A percentile compares a stretch with the other conserved stretches of the same genome.
These are phyloP conservation scores for Buphagus erythrorhynchus DNA, from an alignment of 2,797 vertebrate genomes.

Conservation along the genomic window DNA sequence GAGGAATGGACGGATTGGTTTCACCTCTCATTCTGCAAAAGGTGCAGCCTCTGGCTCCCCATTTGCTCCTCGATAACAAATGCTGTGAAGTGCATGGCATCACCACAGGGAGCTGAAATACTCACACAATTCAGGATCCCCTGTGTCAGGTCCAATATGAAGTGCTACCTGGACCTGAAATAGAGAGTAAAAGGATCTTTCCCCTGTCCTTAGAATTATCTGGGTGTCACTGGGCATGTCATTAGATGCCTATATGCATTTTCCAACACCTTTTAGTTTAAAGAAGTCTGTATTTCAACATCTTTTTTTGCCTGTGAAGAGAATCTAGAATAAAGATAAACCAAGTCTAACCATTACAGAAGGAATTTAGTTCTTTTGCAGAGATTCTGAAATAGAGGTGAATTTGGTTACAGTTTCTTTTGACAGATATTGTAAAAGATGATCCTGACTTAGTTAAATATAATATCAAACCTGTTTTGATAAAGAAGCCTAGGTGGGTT, in stretches of 20 bases:
- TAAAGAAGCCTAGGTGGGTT: background rate
- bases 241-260: background rate
- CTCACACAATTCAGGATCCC: background rate
- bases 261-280: background rate
- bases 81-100: background rate
- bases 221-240: rapidly evolving
- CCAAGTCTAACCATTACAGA: background rate
- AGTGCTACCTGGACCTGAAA: background rate
- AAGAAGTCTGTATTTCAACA: background rate
- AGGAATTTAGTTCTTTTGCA: background rate
- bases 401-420: background rate
- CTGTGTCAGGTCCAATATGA: background rate
- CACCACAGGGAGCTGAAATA: background rate
- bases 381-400: background rate
- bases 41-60: background rate
- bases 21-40: background rate
- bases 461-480: background rate
- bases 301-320: background rate
- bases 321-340: background rate
- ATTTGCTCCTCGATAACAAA: background rate
- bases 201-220: background rate
- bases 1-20: background rate
- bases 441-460: background rate
- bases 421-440: background rate
- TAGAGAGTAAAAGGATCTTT: background rate